A percentile compares a stretch with the other conserved stretches of the same genome.
Evolutionary conservation across 2,797 vertebrate genomes (phyloP).

Genomic region (Chromis chromis): DNA sequence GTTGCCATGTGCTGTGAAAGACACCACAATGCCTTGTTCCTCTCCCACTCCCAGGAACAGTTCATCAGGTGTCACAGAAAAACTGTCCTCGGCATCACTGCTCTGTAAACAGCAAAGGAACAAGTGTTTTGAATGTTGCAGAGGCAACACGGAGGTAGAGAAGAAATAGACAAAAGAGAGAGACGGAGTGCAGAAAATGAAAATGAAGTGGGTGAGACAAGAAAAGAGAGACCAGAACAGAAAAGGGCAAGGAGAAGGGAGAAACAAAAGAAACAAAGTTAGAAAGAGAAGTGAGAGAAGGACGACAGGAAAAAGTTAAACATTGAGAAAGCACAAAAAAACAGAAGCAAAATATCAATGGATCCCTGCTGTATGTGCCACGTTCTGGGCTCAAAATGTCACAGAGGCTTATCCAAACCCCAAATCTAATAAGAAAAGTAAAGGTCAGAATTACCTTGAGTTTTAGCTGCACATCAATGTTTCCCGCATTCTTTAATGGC

Average conservation of each 20-base stretch:
- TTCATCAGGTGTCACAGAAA: slow-evolving; percentile 88
- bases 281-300: background rate
- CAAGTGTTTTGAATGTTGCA: background rate
- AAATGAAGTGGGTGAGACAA: background rate
- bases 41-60: slow-evolving; percentile 89
- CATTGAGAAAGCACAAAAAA: slow-evolving; percentile 34
- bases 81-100: slow-evolving; percentile 81
- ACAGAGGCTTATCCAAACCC: slow-evolving; percentile 58
- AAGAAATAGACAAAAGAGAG: background rate
- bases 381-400: slow-evolving; percentile 59
- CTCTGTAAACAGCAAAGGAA: slow-evolving; percentile 71
- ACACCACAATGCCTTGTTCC: slow-evolving; percentile 85
- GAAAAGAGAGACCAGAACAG: background rate
- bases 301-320: background rate
- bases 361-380: slow-evolving; percentile 28
- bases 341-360: slow-evolving; percentile 47
- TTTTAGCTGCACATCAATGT: slow-evolving; percentile 91
- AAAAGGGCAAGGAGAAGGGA: background rate
- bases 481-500: slow-evolving; percentile 96
- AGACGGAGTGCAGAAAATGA: background rate
- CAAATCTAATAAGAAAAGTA: slow-evolving; percentile 66
- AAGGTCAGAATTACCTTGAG: slow-evolving; percentile 84
- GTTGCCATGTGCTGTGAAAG: slow-evolving; percentile 84
- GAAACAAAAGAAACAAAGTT: background rate
- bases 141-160: background rate